Conservation (phyloP, 1,140 invertebrate genomes). For the Drosophila micromelanica region DNA sequence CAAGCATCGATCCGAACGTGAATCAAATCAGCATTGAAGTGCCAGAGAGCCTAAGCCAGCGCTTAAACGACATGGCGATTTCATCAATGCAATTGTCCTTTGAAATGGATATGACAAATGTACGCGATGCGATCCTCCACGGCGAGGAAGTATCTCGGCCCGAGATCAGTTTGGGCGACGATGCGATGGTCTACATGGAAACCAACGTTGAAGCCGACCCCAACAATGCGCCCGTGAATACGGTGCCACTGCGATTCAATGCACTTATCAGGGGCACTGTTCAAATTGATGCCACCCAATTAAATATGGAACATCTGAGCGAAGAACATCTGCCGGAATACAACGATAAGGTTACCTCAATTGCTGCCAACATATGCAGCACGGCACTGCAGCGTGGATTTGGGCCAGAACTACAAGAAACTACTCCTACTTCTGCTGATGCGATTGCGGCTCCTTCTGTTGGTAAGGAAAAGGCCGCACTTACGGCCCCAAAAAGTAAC, state of each 20-base stretch:
- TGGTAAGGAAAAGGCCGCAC: not conserved
- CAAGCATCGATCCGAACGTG: not conserved
- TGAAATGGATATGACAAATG: slow-evolving; percentile 77
- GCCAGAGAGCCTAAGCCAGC: slow-evolving; percentile 41
- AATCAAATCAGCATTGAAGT: slow-evolving; percentile 56
- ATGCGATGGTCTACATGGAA: slow-evolving; percentile 56
- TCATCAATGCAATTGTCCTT: slow-evolving; percentile 74
- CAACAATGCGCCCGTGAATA: not conserved
- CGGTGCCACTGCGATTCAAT: slow-evolving; percentile 62
- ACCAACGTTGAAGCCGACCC: slow-evolving; percentile 56
- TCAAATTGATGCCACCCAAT: slow-evolving; percentile 59
- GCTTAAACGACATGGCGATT: slow-evolving; percentile 63
- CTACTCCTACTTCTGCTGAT: no score
- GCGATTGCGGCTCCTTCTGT: no score
- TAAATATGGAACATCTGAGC: slow-evolving; percentile 31
- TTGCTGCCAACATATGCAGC: slow-evolving; percentile 74
- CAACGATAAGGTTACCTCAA: slow-evolving; percentile 65
- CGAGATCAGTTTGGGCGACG: not conserved
- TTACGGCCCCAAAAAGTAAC: not conserved
- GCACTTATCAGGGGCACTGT: slow-evolving; percentile 65
- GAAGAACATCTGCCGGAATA: slow-evolving; percentile 47
- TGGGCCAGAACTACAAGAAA: not conserved
- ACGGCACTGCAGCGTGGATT: slow-evolving; percentile 66
- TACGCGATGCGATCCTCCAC: slow-evolving; percentile 45
- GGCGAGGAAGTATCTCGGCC: not conserved